Evolutionary conservation across 2,113 vertebrate genomes (phyloP), one percentile per base, ranked within the genome.

Genomic region (Chaenogobius annularis): DNA sequence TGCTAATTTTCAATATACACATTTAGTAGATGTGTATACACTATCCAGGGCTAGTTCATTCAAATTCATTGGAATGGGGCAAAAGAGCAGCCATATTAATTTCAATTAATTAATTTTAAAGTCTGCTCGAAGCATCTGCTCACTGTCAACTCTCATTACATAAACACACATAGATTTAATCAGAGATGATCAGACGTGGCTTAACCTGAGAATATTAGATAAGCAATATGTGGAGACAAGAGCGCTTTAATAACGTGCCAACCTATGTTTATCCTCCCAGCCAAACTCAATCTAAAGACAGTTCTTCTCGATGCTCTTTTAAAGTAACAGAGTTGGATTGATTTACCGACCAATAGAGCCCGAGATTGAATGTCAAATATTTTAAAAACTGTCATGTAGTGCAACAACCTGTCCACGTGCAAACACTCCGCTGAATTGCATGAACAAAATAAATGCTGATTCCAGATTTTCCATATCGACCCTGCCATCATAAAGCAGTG

Each of bases 151-250:
- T 37, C 9, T 35, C 63, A 23, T 17, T 54, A 3, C 26, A 37
- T 19, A 44, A 64, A 15, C 17, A 62, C 48, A 43, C 10, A 50
- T 1, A 0, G 0, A 68, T 78, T 74, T 76, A 55, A 75, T 78
- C 15, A 63, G 64, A 67, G 14, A 15, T 44, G 23, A 78, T 75
- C 13, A 83, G 67, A 68, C 43, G 17, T 37, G 20, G 44, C 23
- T 74, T 72, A 58, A 73, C 22, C 4, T 0, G 14, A 9, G 15
- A 66, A 66, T 83, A 68, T 73, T 58, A 10, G 68, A 12, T n/a
- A 47, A 37, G 17, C 7, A 50, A 2, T 55, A 3, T 12, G 9
- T 10, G 54, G 7, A 72, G 44, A 66, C 7, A 0, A 11, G n/a
- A n/a, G 31, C 62, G 10, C 68, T 58, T 20, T 55, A 40, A 47